Evolutionary conservation across 1,140 invertebrate genomes (phyloP).

Genomic region (Papilio machaon): DNA sequence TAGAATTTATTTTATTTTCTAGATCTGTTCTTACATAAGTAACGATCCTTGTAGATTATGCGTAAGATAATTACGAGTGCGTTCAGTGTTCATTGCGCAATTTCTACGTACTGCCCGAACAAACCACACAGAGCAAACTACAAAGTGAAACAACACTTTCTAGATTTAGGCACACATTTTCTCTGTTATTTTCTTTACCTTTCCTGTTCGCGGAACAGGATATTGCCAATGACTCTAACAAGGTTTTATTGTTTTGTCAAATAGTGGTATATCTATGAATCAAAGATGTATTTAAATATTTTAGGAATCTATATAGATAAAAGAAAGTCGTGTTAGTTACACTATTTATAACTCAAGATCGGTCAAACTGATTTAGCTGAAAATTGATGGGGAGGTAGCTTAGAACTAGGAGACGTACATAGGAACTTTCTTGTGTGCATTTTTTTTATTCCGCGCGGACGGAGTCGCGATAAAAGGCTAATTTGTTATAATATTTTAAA

Average conservation of each 20-base stretch:
- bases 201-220: slow-evolving; percentile 27
- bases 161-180: slow-evolving; percentile 33
- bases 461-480: too few relatives aligned
- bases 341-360: too few relatives aligned
- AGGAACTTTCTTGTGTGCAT: too few relatives aligned
- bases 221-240: slow-evolving; percentile 12
- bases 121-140: slow-evolving; percentile 14
- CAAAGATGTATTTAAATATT: neutral
- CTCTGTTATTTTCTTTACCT: slow-evolving; percentile 12
- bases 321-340: too few relatives aligned
- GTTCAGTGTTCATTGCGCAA: slow-evolving; percentile 9
- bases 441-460: too few relatives aligned
- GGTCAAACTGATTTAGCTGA: too few relatives aligned
- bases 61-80: slow-evolving; percentile 23
- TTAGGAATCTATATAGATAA: too few relatives aligned
- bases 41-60: slow-evolving; percentile 12
- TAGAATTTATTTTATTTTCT: neutral
- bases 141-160: slow-evolving; percentile 25
- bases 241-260: slow-evolving; percentile 19
- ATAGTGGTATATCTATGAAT: neutral
- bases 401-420: too few relatives aligned
- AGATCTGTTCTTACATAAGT: neutral
- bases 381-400: too few relatives aligned
- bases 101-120: neutral
- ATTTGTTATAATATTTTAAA: too few relatives aligned